phyloP scores from a whole-genome alignment of 2,113 vertebrate species.

The Eonycteris spelaea region DNA sequence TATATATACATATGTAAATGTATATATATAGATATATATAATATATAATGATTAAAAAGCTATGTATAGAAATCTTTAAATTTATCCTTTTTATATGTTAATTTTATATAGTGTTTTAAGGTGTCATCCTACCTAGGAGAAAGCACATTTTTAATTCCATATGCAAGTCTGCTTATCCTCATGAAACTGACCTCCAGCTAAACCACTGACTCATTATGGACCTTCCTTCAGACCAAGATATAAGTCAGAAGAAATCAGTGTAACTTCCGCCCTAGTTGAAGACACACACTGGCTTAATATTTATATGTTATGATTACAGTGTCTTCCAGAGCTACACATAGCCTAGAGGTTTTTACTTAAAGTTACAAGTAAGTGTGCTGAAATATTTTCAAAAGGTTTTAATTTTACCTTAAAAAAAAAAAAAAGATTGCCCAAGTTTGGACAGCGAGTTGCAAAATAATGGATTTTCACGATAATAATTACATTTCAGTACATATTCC shows the following conservation, averaged over 20 bases:
- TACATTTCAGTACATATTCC: background rate
- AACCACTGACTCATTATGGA: background rate
- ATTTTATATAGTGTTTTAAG: background rate
- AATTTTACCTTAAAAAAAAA: background rate
- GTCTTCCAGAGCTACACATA: background rate
- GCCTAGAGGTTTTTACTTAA: background rate
- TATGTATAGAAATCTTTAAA: background rate
- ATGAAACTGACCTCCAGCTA: background rate
- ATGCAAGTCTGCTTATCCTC: background rate
- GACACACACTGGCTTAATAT: background rate
- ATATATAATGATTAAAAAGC: background rate
- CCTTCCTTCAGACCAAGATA: background rate
- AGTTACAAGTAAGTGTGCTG: background rate
- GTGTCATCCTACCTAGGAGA: background rate
- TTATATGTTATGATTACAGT: background rate
- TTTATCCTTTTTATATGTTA: background rate
- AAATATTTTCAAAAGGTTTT: slow-evolving; percentile 1
- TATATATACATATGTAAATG: background rate
- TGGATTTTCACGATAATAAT: slow-evolving; percentile 31
- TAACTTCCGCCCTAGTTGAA: slow-evolving; percentile 23
- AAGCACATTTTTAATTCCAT: background rate
- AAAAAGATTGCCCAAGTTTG: background rate
- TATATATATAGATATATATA: background rate
- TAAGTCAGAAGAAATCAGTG: background rate
- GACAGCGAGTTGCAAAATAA: background rate